Evolutionary conservation across 2,888 invertebrate species (phyloP).

Genomic region (Acrobasis consociella): DNA sequence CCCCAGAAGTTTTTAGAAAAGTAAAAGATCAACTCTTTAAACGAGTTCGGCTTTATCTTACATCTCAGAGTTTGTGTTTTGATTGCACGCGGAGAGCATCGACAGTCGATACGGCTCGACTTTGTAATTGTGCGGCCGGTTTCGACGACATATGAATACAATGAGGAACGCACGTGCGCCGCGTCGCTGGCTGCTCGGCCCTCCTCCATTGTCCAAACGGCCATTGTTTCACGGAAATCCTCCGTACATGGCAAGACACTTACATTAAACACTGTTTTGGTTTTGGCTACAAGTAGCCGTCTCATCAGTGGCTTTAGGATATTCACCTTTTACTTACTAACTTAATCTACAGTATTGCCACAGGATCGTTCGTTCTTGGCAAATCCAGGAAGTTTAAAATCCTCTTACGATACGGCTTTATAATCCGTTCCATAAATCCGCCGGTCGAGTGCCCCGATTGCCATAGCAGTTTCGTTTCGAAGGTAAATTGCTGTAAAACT

Average conservation of each 20-base stretch:
- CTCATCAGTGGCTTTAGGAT: neutral
- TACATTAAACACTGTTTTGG: slow-evolving; percentile 52
- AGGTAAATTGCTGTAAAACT: slow-evolving; percentile 7
- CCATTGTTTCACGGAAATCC: slow-evolving; percentile 77
- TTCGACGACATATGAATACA: slow-evolving; percentile 62
- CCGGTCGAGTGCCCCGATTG: neutral
- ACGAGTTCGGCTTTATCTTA: neutral
- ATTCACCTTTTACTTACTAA: neutral
- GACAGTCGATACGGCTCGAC: slow-evolving; percentile 34
- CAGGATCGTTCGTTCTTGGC: neutral
- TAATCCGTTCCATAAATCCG: neutral
- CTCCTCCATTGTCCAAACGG: slow-evolving; percentile 65
- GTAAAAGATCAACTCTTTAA: too few species aligned
- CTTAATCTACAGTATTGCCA: neutral
- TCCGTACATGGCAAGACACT: slow-evolving; percentile 67
- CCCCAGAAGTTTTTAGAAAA: too few species aligned
- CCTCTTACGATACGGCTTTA: neutral
- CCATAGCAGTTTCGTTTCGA: neutral
- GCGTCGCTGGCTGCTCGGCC: slow-evolving; percentile 44
- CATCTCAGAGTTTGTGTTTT: neutral
- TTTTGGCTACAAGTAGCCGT: slow-evolving; percentile 37
- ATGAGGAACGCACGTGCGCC: slow-evolving; percentile 71
- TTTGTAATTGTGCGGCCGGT: slow-evolving; percentile 37
- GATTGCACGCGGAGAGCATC: slow-evolving; percentile 3
- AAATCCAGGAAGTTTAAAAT: neutral